Base-by-base conservation (phyloP, 2,888 invertebrate genomes). In the Drosophila paracracens region DNA sequence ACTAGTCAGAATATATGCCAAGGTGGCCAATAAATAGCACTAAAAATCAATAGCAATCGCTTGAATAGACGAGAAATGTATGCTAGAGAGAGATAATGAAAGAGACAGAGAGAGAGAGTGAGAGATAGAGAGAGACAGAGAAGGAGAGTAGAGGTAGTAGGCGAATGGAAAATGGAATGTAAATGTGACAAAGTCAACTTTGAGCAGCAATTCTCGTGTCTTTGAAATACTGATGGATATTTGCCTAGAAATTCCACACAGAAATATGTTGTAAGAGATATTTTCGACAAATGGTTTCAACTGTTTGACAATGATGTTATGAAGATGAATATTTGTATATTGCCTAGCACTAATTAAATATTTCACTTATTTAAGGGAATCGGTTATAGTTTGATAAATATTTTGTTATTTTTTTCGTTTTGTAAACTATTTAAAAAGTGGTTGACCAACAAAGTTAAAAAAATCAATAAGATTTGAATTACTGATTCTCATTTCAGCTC, bases 31-130 rank as follows among this genome's bases (percentile, higher is more conserved):
- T 69, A 81, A 77, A 70, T 63, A 70, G 48, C 58, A 56, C 54
- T 60, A 61, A 81, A 84, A 84, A 84, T 84, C 84, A 81, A 84
- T 84, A 85, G 50, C 54, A 69, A 72, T 68, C 79, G 63, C 51
- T 52, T 25, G 54, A 27, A 52, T 54, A 79, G 65, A 65, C 57
- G 38, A 62, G 53, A 59, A 62, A 38, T 57, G 59, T 40, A 38
- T n/a, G 13, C 6, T 13, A 21, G 18, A n/a, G n/a, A 43, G n/a
- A 43, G 54, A 51, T 4, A 2, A 10, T n/a, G 5, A 46, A 25
- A 25, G 25, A 16, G n/a, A 40, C 21, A n/a, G 31, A 7, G n/a
- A 18, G 5, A 27, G 1, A 1, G 7, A 7, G 11, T 1, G 16
- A 27, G 35, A n/a, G 16, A 21, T 43, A 11, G 35, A 16, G 2